Evolutionary conservation across 2,888 invertebrate genomes (phyloP), one percentile per base, ranked within the genome.

Genomic region (Lampropteryx suffumata): DNA sequence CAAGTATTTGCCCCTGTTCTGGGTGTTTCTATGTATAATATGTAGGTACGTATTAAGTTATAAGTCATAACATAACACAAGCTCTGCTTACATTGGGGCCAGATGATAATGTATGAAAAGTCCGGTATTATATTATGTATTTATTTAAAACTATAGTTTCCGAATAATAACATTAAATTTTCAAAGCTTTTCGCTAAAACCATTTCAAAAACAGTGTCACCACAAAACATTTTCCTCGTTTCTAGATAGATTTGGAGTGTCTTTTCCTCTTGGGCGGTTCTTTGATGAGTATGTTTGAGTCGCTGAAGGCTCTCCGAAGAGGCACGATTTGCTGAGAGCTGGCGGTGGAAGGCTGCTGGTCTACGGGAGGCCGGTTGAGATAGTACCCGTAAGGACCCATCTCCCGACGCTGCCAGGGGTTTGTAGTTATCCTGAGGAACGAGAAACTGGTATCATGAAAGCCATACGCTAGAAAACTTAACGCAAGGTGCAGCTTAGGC

Each of bases 381-480:
- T 92, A 92, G 69, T 92, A 92, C 1, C 92, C 92, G 52, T 92
- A 91, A n/a, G 91, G 84, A 4, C 92, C 92, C 80, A 93, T 91
- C 72, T 93, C 92, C 12, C 91, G 91, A 9, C 92, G 83, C 35
- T 89, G 80, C 91, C 92, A 92, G 0, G 92, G 92, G 59, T 88
- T 91, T 27, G 91, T 90, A 1, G 91, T 91, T 52, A 92, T 91
- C 92, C 92, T 92, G 73, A 2, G 44, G 29, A 17, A 35, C 2
- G 28, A 45, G 24, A 29, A 36, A 24, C 10, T 10, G 27, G 10
- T 21, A 34, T 34, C n/a, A 12, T 6, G 29, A 4, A 2, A 17
- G 17, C 17, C 17, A 17, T n/a, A n/a, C n/a, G n/a, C n/a, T n/a
- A n/a, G n/a, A n/a, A n/a, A n/a, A n/a, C n/a, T n/a, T n/a, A n/a